Evolutionary conservation across 2,888 invertebrate species (phyloP).

Genomic region (Diplolepis rosae): DNA sequence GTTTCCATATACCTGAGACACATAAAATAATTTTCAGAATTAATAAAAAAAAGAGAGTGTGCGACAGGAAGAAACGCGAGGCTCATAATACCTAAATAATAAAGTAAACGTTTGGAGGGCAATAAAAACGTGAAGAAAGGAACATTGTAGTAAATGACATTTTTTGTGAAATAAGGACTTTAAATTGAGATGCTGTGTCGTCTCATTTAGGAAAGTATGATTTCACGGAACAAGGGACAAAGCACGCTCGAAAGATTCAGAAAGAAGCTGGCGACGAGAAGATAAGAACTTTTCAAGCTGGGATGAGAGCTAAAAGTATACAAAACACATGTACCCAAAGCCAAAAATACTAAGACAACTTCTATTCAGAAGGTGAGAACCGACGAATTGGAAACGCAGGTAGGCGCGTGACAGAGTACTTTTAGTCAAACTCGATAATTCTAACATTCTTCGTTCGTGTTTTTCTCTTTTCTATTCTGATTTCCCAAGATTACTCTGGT

Average conservation of each 20-base stretch:
- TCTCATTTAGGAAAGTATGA: slow-evolving; percentile 11
- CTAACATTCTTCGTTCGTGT: background rate
- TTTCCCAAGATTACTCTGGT: background rate
- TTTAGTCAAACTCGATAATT: background rate
- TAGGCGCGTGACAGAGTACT: slow-evolving; percentile 21
- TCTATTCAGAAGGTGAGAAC: slow-evolving; percentile 9
- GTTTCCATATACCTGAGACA: no score
- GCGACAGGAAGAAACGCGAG: no score
- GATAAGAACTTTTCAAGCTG: background rate
- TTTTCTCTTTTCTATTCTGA: background rate
- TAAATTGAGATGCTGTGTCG: slow-evolving; percentile 12
- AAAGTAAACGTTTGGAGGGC: no score
- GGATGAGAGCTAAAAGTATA: background rate
- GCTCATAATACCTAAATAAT: no score
- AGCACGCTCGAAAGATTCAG: background rate
- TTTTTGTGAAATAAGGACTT: background rate
- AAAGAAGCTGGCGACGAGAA: slow-evolving; percentile 14
- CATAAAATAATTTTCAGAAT: no score
- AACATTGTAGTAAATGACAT: background rate
- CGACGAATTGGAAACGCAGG: slow-evolving; percentile 3
- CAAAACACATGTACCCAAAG: background rate
- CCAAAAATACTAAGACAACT: background rate
- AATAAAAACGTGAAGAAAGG: background rate
- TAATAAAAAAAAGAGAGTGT: no score
- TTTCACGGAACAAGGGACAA: slow-evolving; percentile 23